These are phyloP conservation scores for Saccostrea cuccullata DNA, from an alignment of 1,140 invertebrate species.

Conservation along the genomic window DNA sequence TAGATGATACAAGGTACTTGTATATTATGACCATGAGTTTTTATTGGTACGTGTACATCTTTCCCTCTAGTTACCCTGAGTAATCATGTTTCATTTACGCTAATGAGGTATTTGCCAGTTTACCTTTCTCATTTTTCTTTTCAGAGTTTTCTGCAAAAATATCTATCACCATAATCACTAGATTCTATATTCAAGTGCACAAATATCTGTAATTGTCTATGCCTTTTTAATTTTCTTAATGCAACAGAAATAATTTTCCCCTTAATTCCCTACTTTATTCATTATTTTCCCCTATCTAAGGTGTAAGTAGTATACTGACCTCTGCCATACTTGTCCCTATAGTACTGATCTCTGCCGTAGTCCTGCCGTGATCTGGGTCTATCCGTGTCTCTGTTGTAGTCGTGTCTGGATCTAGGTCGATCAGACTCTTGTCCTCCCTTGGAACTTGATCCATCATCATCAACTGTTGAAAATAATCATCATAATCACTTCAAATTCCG, in stretches of 20 bases:
- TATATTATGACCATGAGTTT: not conserved
- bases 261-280: no score
- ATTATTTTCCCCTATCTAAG: no score
- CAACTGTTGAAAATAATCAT: slow-evolving; percentile 42
- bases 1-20: not conserved
- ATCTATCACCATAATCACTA: not conserved
- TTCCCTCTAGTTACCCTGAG: not conserved
- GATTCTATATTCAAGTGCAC: no score
- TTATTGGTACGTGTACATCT: not conserved
- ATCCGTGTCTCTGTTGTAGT: slow-evolving; percentile 52
- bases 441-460: slow-evolving; percentile 63
- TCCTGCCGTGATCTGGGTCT: slow-evolving; percentile 54
- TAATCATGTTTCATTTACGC: not conserved
- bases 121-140: slow-evolving; percentile 43
- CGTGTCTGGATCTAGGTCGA: slow-evolving; percentile 42
- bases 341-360: slow-evolving; percentile 64
- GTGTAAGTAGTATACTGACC: slow-evolving; percentile 43
- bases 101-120: not conserved
- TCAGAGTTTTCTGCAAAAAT: slow-evolving; percentile 43
- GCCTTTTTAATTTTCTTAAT: no score
- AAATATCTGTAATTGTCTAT: no score
- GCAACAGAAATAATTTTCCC: no score
- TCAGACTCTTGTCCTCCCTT: slow-evolving; percentile 58
- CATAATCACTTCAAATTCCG: no score
- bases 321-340: slow-evolving; percentile 62